Conservation (phyloP, 2,888 invertebrate genomes). For the Apoda limacodes region DNA sequence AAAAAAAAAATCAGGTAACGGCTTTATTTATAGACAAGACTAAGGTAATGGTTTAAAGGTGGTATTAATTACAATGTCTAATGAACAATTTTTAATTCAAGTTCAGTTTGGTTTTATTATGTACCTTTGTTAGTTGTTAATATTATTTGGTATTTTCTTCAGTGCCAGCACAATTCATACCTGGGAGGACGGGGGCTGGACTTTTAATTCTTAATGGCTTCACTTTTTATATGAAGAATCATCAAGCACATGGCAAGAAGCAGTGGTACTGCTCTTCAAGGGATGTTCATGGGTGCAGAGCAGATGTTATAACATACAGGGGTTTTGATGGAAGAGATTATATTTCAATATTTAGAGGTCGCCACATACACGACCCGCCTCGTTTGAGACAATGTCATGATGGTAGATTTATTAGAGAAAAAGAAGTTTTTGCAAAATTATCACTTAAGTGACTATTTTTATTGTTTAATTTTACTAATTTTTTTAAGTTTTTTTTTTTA, state of each 20-base stretch:
- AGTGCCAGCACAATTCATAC: conserved; percentile 61
- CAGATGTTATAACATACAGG: conserved; percentile 59
- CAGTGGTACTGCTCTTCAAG: conserved; percentile 64
- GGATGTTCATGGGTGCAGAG: conserved; percentile 55
- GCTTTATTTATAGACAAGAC: no score
- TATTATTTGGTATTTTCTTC: conserved; percentile 34
- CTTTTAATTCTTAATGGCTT: conserved; percentile 55
- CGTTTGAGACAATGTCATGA: conserved; percentile 55
- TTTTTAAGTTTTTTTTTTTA: conserved; percentile 22
- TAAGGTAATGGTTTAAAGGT: no score
- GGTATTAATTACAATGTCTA: no score
- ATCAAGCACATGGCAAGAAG: conserved; percentile 60
- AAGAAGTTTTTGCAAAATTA: conserved; percentile 34
- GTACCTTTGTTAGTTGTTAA: conserved; percentile 7
- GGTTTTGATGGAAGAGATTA: conserved; percentile 54
- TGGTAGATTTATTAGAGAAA: conserved; percentile 58
- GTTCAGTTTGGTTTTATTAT: conserved; percentile 26
- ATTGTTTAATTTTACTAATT: conserved; percentile 22
- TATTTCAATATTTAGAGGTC: conserved; percentile 57
- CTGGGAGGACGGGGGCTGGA: conserved; percentile 56
- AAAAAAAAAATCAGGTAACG: no score
- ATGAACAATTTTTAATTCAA: conserved; percentile 21
- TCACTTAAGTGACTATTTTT: conserved; percentile 26
- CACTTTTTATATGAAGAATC: conserved; percentile 64
- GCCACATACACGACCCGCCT: conserved; percentile 55